Evolutionary conservation across 2,113 vertebrate genomes (phyloP), one percentile per base, ranked within the genome.

Genomic region (Anthoscopus minutus): DNA sequence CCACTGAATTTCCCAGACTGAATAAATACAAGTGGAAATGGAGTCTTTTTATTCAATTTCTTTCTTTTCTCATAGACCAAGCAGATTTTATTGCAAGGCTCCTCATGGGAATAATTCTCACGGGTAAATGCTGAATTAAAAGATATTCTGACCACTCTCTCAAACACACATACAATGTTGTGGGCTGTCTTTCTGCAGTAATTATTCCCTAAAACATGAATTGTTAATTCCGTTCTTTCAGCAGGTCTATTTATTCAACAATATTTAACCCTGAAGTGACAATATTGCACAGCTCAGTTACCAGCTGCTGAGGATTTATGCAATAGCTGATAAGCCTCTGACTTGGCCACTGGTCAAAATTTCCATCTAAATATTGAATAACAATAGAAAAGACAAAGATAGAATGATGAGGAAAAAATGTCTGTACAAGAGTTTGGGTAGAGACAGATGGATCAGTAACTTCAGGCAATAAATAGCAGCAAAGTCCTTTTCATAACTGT

Each of bases 1-100:
- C 98, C 98, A 98, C 98, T 98, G 98, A 96, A 98, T 98, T 98
- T 98, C 98, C 97, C 98, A 98, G 98, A 97, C 98, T 98, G 98
- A 98, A 98, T 98, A 98, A 98, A 98, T 98, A 98, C 97, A 93
- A 98, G 98, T 97, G 98, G 98, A 98, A 98, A 98, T 97, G 96
- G 98, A 98, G 97, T 97, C 98, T 97, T 98, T 98, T 98, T 98
- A 98, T 98, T 98, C 98, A 98, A 98, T 98, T 98, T 98, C 97
- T 98, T 97, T 97, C 97, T 98, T 88, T 98, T 98, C 98, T 98
- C 97, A 97, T 71, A 97, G 97, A 97, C 98, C 97, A 97, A 97
- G 97, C 97, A 97, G 97, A 98, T 98, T 97, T 98, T 97, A 97
- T 97, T 98, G 97, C 97, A 96, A 95, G 96, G 94, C 96, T 96